These are phyloP conservation scores for Resseliella maxima DNA, from an alignment of 2,888 invertebrate species.

Conservation along the genomic window DNA sequence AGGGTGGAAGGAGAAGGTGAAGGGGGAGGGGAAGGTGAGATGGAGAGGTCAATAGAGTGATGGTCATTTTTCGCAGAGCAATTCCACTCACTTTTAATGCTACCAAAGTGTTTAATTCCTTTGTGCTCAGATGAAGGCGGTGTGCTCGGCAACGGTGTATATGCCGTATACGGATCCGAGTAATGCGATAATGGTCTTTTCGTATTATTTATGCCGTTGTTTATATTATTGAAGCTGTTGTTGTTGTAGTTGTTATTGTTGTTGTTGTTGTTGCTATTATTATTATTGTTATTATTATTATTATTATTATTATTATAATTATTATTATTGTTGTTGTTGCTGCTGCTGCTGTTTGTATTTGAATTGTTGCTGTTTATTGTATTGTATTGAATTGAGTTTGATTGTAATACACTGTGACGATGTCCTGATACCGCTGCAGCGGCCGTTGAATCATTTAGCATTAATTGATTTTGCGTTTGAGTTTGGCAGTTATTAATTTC, in stretches of 20 bases:
- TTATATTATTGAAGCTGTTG: conserved; percentile 13
- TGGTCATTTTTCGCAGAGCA: neutral
- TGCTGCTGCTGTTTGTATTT: conserved; percentile 61
- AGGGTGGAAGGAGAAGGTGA: neutral
- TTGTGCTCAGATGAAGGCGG: conserved; percentile 50
- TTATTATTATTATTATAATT: neutral
- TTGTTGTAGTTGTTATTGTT: conserved; percentile 5
- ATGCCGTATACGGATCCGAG: conserved; percentile 40
- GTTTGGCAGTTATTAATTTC: conserved; percentile 56
- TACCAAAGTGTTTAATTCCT: conserved; percentile 51
- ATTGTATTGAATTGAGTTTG: conserved; percentile 49
- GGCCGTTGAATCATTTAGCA: conserved; percentile 56
- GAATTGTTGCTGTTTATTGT: conserved; percentile 37
- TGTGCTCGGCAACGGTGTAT: conserved; percentile 54
- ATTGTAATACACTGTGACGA: conserved; percentile 48
- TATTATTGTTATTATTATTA: conserved; percentile 63
- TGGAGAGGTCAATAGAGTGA: no score
- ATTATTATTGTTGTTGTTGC: conserved; percentile 6
- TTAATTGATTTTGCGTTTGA: conserved; percentile 54
- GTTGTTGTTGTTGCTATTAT: conserved; percentile 59
- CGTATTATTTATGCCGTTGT: conserved; percentile 6
- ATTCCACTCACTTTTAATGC: conserved; percentile 33
- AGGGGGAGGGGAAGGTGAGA: neutral
- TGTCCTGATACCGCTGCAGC: neutral
- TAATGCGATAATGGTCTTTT: conserved; percentile 51